Evolutionary conservation across 2,797 vertebrate species (phyloP).

Genomic region (Microhierax caerulescens): DNA sequence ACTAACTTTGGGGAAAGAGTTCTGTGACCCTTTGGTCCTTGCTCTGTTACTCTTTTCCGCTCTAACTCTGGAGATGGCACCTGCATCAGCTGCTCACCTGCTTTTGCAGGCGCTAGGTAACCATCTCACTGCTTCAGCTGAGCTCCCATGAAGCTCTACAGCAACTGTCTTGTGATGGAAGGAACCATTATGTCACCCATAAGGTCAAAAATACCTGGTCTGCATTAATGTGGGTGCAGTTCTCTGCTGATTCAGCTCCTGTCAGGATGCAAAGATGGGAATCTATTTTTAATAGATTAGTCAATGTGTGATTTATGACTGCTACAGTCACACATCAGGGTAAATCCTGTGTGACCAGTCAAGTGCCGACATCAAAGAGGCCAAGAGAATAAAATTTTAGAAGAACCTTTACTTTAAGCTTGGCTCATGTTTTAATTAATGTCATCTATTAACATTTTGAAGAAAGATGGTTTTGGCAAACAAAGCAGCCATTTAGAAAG

Average conservation of each 20-base stretch:
- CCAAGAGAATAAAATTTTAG: not conserved
- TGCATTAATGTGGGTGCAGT: not conserved
- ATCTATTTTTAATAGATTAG: not conserved
- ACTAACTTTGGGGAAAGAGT: not conserved
- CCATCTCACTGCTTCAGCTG: not conserved
- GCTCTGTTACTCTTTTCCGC: not conserved
- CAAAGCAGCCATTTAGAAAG: not conserved
- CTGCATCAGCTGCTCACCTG: not conserved
- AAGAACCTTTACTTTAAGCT: not conserved
- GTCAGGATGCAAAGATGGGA: not conserved
- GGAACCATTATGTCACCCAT: not conserved
- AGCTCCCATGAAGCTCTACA: not conserved
- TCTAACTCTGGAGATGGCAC: not conserved
- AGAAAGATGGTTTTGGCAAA: constrained; percentile 22
- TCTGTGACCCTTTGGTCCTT: not conserved
- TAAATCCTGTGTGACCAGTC: not conserved
- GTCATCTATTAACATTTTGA: constrained; percentile 10
- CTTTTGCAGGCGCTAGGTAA: not conserved
- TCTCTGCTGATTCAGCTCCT: not conserved
- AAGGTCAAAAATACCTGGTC: not conserved
- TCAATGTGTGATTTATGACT: not conserved
- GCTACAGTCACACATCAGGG: not conserved
- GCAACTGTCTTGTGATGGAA: not conserved
- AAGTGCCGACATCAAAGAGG: not conserved
- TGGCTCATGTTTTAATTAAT: not conserved